Evolutionary conservation across 2,888 invertebrate genomes (phyloP).

Genomic region (Rhamphomyia laevipes): DNA sequence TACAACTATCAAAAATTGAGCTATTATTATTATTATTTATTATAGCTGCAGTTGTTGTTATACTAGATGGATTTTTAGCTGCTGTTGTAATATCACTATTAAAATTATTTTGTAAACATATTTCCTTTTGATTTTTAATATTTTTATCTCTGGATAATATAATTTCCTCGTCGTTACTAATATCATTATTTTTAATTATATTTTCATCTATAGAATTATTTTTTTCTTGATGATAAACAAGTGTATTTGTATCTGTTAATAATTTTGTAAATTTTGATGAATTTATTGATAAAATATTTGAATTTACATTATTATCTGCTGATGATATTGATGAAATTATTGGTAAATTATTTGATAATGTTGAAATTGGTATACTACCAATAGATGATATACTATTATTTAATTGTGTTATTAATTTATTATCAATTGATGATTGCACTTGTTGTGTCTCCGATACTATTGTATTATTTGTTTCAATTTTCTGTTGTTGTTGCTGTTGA

Average conservation of each 20-base stretch:
- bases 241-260: not conserved
- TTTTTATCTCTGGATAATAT: not conserved
- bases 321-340: no score
- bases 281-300: no score
- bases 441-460: slow-evolving; percentile 20
- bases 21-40: not conserved
- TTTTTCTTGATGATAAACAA: not conserved
- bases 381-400: no score
- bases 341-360: not conserved
- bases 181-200: not conserved
- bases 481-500: slow-evolving; percentile 23
- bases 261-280: no score
- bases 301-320: no score
- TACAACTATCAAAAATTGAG: not conserved
- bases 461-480: slow-evolving; percentile 21
- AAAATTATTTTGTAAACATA: no score
- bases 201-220: not conserved
- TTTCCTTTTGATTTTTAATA: not conserved
- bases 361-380: not conserved
- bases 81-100: no score
- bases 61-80: not conserved
- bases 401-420: not conserved
- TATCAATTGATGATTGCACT: not conserved
- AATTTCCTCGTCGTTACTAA: not conserved
- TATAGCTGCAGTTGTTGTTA: not conserved